Evolutionary conservation across 2,797 vertebrate genomes (phyloP), one percentile per base, ranked within the genome.

Genomic region (Hippocampus kuda): DNA sequence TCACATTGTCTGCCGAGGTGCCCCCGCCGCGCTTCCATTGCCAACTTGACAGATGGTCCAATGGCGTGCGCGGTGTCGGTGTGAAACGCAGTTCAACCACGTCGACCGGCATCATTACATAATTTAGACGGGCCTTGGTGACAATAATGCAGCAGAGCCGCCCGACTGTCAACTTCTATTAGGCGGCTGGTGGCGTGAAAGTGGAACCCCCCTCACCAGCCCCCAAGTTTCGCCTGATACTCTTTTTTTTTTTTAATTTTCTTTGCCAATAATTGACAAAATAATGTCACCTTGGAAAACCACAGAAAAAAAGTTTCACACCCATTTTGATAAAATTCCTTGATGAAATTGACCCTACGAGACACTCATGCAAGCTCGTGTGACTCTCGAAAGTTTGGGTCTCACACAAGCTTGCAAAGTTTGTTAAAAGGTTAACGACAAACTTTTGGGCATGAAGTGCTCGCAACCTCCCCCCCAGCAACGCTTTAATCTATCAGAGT

Each of bases 11-110:
- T 85, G 77, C 72, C 48, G 72, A 16, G 72, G 73, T 20, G 69
- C 67, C 88, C 59, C 79, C 53, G 81, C 81, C 84, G 83, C 75
- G 83, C 75, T 69, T 48, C 77, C 69, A 60, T 66, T 59, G 13
- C 68, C 64, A 13, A 70, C 71, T 70, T 78, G 83, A 87, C 90
- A 90, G 89, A 89, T 90, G 90, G 89, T 34, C 73, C 82, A 82
- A 82, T 84, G 77, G 82, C 66, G 82, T 81, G 72, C 70, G 77
- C 77, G 79, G 70, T 51, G 34, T 80, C 79, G 73, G 66, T 74
- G 74, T 78, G 80, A 84, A 80, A 75, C 79, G 80, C 83, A 87
- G 85, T 79, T 85, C 79, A 82, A 73, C 5, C 41, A 77, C 70
- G 60, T 71, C 68, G 73, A 80, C 73, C 18, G 77, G 54, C 73